Evolutionary conservation across 1,140 invertebrate species (phyloP), one percentile per base, ranked within the genome.

Genomic region (Saccostrea glomerata): DNA sequence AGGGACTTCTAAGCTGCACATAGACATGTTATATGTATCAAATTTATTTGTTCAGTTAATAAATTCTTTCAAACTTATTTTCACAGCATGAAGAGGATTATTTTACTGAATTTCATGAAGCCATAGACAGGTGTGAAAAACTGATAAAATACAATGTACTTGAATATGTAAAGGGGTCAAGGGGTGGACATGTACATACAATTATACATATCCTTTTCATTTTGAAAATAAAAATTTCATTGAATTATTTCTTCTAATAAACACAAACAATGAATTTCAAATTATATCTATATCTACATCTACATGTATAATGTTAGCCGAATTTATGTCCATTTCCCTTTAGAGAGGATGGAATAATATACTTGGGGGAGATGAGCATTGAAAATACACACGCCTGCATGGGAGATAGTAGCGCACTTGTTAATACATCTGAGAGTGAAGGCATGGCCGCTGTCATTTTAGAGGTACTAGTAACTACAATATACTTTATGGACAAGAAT

Each of bases 391-490:
- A 94, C 86, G 89, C 91, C 0, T 88, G 90, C 47, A 92, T 94
- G 23, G 84, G 86, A 66, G 82, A 93, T 40, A 90, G 91, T 60
- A 91, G 91, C 88, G 90, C 91, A 36, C 58, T 93, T 30, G 92
- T 94, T 86, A 94, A 94, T 83, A 92, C 91, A 0, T 94, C 93
- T 12, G 66, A 91, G 9, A 94, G 93, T 88, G 93, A 94, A 63
- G 93, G 93, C 20, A 94, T 94, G 93, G 92, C 92, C 55, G 85
- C 92, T n/a, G 92, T 92, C 23, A 89, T 94, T 55, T 88, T 94
- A 83, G 93, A 94, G 90, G 92, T 93, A 60, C n/a, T n/a, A n/a
- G n/a, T 15, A 17, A 60, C 20, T 20, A 60, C 58, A 60, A 60
- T 4, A 60, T 60, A 60, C 4, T 7, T 60, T 60, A 20, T 60